Conservation (phyloP, 2,113 vertebrate genomes). For the Tautogolabrus adspersus region DNA sequence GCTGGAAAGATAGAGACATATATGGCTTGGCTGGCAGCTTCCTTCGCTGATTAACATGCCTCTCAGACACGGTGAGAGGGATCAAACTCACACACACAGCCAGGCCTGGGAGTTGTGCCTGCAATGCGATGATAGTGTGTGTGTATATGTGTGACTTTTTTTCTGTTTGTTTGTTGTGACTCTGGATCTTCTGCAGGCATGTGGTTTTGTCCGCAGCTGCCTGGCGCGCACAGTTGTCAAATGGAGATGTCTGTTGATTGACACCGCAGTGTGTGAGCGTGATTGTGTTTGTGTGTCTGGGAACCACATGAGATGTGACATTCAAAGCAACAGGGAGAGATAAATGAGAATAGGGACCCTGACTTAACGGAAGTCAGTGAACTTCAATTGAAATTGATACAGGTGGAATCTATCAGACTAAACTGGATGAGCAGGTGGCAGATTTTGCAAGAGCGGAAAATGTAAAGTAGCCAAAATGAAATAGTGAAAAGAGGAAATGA, state of each 20-base stretch:
- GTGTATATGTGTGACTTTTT: constrained; percentile 3
- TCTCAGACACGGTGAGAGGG: constrained; percentile 75
- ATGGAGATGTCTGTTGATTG: constrained; percentile 57
- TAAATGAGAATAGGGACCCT: constrained; percentile 14
- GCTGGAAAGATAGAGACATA: constrained; percentile 58
- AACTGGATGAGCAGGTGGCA: constrained; percentile 71
- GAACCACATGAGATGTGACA: constrained; percentile 51
- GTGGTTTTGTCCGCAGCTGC: constrained; percentile 60
- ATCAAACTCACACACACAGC: constrained; percentile 72
- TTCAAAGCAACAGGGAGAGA: constrained; percentile 48
- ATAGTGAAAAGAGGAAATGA: background rate
- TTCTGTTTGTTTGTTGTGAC: constrained; percentile 43
- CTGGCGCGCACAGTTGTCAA: constrained; percentile 50
- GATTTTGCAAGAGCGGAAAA: constrained; percentile 50
- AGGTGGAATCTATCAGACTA: constrained; percentile 53
- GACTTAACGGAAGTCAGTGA: constrained; percentile 10
- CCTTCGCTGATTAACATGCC: constrained; percentile 80
- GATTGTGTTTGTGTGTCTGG: background rate
- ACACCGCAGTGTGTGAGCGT: constrained; percentile 32
- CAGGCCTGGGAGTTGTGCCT: constrained; percentile 70
- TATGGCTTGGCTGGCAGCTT: constrained; percentile 70
- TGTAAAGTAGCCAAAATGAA: background rate
- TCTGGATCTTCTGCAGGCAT: constrained; percentile 42
- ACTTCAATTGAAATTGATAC: constrained; percentile 45
- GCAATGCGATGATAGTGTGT: constrained; percentile 49